Base-by-base conservation (phyloP, 2,113 vertebrate species). In the Pedetes capensis region DNA sequence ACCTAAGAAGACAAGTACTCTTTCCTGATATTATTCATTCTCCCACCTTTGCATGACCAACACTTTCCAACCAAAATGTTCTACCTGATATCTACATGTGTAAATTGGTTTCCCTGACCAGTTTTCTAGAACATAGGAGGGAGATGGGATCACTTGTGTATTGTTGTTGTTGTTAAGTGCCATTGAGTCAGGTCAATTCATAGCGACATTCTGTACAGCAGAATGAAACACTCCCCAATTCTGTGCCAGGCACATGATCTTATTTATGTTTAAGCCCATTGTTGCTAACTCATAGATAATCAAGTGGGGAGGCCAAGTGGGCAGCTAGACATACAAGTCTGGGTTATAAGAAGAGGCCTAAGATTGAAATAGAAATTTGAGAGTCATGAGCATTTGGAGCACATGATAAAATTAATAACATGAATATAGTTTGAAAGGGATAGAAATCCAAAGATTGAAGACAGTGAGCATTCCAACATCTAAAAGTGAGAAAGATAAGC, bases 11-110 rank as follows among this genome's bases (percentile, higher is more conserved):
- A 13, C 37, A 69, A 34, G 1, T 14, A 42, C 37, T 34, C 6
- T 23, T 29, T 39, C 13, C 20, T 57, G 25, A 63, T 59, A 75
- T 37, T 42, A 7, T 80, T 44, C 37, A 51, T 71, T 71, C 12
- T 47, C 71, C 44, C 14, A 29, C 2, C 4, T 90, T 81, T n/a
- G 18, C 37, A 69, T 20, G 10, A 12, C 29, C 20, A 47, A 76
- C n/a, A n/a, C 11, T 42, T 11, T 81, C 20, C 74, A 27, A 22
- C 23, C 16, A 51, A 8, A 1, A 3, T 1, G 2, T 1, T 27
- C 27, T 18, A 14, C 23, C 17, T n/a, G 44, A 49, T 0, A 32
- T 4, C 17, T 8, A 16, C 8, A 17, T 2, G 25, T 3, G 0
- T 4, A 34, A 7, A 9, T 0, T 20, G 39, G 80, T 39, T 69